These are phyloP conservation scores for Prosopocoilus inquinatus DNA, from an alignment of 2,888 invertebrate species.

Conservation along the genomic window DNA sequence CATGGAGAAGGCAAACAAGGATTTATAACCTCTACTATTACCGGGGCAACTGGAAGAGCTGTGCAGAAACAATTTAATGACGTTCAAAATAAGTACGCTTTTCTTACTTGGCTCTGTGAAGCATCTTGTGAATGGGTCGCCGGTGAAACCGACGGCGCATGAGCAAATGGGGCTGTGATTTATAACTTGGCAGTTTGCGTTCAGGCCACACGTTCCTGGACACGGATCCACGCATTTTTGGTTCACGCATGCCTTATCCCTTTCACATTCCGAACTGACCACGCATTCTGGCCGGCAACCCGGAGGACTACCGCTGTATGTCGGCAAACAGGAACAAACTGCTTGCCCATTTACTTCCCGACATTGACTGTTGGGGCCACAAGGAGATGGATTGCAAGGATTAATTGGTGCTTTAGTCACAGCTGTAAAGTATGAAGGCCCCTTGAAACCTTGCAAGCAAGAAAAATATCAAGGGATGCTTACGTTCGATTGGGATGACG, in stretches of 20 bases:
- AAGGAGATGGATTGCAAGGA: constrained; percentile 71
- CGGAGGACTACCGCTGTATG: constrained; percentile 70
- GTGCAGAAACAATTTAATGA: constrained; percentile 12
- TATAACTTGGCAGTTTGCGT: constrained; percentile 71
- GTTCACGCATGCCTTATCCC: constrained; percentile 61
- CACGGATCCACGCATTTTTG: constrained; percentile 69
- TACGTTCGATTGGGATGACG: constrained; percentile 41
- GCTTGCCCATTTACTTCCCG: constrained; percentile 58
- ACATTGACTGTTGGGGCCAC: constrained; percentile 77
- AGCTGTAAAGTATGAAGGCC: constrained; percentile 6
- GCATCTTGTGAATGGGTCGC: constrained; percentile 71
- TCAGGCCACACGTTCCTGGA: constrained; percentile 73
- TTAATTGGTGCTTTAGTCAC: constrained; percentile 47
- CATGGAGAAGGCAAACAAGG: constrained; percentile 59
- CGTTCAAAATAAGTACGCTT: background rate
- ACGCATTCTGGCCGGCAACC: constrained; percentile 68
- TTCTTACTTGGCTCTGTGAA: constrained; percentile 46
- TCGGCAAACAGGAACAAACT: constrained; percentile 68
- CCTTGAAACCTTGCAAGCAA: too few species aligned
- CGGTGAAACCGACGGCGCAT: constrained; percentile 64
- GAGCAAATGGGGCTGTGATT: constrained; percentile 75
- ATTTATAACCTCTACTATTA: constrained; percentile 12
- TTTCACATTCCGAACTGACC: constrained; percentile 61
- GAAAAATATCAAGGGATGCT: constrained; percentile 19
- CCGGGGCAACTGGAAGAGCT: constrained; percentile 20